These are phyloP conservation scores for Digitonthophagus gazella DNA, from an alignment of 2,888 invertebrate species.

Conservation along the genomic window DNA sequence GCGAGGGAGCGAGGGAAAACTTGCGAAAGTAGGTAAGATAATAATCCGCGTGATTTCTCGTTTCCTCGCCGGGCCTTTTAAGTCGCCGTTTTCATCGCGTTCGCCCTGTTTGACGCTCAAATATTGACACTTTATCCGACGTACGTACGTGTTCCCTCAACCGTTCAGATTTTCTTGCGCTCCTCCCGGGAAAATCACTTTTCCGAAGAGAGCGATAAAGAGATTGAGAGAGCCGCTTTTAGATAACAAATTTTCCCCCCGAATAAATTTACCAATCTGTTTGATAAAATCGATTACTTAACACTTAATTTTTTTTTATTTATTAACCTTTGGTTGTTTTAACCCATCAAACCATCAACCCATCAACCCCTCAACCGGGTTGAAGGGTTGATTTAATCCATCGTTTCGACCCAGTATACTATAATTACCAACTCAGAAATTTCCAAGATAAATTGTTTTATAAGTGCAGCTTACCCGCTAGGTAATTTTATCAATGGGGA, in stretches of 20 bases:
- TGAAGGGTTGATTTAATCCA: too few relatives aligned
- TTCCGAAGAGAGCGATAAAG: background rate
- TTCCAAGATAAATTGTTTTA: conserved; percentile 26
- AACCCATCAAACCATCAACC: too few relatives aligned
- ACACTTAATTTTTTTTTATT: too few relatives aligned
- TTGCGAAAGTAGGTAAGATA: conserved; percentile 32
- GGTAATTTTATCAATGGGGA: conserved; percentile 21
- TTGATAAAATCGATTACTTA: too few relatives aligned
- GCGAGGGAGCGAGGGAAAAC: too few relatives aligned
- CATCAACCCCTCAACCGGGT: background rate
- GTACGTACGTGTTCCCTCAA: conserved; percentile 30
- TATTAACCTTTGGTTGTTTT: too few relatives aligned
- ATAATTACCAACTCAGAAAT: conserved; percentile 21
- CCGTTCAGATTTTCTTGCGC: conserved; percentile 2
- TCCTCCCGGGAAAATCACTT: conserved; percentile 10
- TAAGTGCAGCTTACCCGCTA: conserved; percentile 21
- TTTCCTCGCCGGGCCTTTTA: conserved; percentile 41
- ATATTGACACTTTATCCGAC: conserved; percentile 44
- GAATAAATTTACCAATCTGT: too few relatives aligned
- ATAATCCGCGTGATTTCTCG: conserved; percentile 42
- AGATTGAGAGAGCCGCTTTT: too few relatives aligned
- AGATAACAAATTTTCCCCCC: too few relatives aligned
- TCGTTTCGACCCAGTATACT: background rate
- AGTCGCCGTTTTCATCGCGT: conserved; percentile 39
- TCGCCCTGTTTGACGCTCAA: conserved; percentile 43